Evolutionary conservation across 2,888 invertebrate species (phyloP), one percentile per base, ranked within the genome.

Genomic region (Steinernema hermaphroditum): DNA sequence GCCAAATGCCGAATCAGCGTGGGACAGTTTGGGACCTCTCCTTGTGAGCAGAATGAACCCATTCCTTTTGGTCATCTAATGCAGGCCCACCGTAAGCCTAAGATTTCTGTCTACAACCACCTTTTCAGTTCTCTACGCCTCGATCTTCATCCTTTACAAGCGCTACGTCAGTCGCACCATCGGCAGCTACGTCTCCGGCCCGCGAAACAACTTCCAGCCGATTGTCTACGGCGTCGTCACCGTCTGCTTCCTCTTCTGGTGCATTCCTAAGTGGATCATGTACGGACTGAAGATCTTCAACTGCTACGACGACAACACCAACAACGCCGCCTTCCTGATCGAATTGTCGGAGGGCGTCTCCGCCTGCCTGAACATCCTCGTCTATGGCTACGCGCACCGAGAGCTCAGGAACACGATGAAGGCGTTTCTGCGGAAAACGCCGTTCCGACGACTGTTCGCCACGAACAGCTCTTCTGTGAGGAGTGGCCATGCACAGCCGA

Each of bases 161-260:
- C 62, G 12, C 62, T 8, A 62, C 16, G 32, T 32, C 4, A 62
- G 32, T 14, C 29, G 32, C n/a, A 29, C 32, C 2, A 8, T 16
- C 29, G 2, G 24, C 54, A 24, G 27, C n/a, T n/a, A n/a, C n/a
- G n/a, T n/a, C n/a, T n/a, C n/a, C n/a, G n/a, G n/a, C n/a, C 29
- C 62, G 12, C 27, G 29, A 8, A 62, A 62, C 34, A 9, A n/a
- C 32, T 62, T 62, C 62, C 62, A 62, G 16, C 12, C 27, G 16
- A 62, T 62, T 16, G 62, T 62, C 29, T 62, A 62, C 32, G 62
- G 62, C 62, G 62, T 62, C 32, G 34, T 62, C 62, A 32, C 32
- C 32, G 32, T 62, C 32, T 62, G 32, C 62, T 14, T 34, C 32
- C 16, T 34, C 32, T 32, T 16, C 2, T 62, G 62, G 62, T 62